A percentile compares a stretch with the other conserved stretches of the same genome.
phyloP scores from a whole-genome alignment of 2,113 vertebrate genomes.

The Phocoena phocoena region DNA sequence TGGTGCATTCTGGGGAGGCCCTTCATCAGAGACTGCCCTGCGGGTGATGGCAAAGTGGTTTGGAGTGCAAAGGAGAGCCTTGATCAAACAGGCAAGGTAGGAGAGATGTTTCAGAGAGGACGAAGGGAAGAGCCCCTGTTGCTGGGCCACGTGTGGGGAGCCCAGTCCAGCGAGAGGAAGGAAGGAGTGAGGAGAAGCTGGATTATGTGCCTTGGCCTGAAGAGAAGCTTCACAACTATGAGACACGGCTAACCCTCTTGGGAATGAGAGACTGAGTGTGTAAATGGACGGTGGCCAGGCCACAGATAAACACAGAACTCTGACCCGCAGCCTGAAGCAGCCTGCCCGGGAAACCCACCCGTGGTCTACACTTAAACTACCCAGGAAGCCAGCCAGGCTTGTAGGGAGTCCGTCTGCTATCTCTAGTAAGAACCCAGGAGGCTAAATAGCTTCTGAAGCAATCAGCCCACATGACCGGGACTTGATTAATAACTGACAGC shows the following conservation, averaged over 20 bases:
- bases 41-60: not conserved
- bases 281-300: not conserved
- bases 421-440: not conserved
- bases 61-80: not conserved
- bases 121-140: not conserved
- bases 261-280: not conserved
- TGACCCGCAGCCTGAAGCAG: not conserved
- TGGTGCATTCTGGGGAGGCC: not conserved
- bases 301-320: not conserved
- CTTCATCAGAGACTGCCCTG: not conserved
- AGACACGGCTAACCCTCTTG: not conserved
- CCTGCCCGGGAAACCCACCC: not conserved
- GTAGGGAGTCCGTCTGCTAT: not conserved
- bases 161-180: not conserved
- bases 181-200: not conserved
- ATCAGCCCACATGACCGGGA: not conserved
- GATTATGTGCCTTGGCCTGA: not conserved
- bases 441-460: not conserved
- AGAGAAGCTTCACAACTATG: not conserved
- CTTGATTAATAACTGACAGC: not conserved
- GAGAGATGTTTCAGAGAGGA: not conserved
- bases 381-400: not conserved
- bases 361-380: not conserved
- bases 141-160: not conserved
- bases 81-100: not conserved